These are phyloP conservation scores for Eudyptes chrysolophus DNA, from an alignment of 2,113 vertebrate genomes.

Conservation along the genomic window DNA sequence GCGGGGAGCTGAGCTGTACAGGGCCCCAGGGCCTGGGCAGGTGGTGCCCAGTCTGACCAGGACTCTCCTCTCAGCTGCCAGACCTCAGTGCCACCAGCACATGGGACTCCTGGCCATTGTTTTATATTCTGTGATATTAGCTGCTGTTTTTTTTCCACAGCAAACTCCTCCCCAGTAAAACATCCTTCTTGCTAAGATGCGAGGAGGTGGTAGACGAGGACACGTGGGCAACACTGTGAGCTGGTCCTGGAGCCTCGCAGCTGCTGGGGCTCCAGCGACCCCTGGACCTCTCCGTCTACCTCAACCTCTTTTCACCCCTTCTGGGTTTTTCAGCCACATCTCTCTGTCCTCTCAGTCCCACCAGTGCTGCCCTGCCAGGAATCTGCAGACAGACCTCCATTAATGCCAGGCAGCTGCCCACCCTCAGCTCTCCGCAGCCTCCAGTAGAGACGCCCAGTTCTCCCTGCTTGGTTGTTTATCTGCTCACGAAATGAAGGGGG, in stretches of 20 bases:
- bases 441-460: not conserved
- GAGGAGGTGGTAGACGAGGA: not conserved
- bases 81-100: not conserved
- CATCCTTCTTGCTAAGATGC: not conserved
- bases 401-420: not conserved
- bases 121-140: not conserved
- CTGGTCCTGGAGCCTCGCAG: not conserved
- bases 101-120: not conserved
- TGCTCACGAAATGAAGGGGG: not conserved
- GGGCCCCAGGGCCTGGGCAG: not conserved
- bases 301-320: not conserved
- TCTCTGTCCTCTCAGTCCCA: not conserved
- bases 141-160: not conserved
- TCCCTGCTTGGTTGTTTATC: not conserved
- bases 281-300: not conserved
- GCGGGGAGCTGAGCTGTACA: not conserved
- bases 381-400: not conserved
- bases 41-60: not conserved
- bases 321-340: not conserved
- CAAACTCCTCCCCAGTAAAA: not conserved
- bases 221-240: not conserved
- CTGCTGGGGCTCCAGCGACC: not conserved
- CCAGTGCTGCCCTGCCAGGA: not conserved
- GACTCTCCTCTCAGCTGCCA: not conserved
- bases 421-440: not conserved